Conservation (phyloP, 2,797 vertebrate species). For the Pseudochromis fuscus region DNA sequence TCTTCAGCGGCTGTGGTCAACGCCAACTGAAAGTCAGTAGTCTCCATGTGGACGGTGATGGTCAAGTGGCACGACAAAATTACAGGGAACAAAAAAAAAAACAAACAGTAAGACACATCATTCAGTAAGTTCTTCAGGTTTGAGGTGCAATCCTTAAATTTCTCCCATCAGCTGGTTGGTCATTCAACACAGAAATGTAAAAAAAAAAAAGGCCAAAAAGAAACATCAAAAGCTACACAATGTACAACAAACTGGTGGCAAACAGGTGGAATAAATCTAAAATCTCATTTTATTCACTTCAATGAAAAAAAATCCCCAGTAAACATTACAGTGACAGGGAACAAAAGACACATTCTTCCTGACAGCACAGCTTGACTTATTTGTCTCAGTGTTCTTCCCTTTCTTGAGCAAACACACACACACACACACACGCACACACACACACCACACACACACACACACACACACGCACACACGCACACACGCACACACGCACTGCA, state of each 20-base stretch:
- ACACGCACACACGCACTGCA: conserved; percentile 18
- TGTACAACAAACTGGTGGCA: not conserved
- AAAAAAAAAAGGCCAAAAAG: conserved; percentile 5
- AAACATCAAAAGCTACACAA: not conserved
- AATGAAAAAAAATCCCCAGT: conserved; percentile 2
- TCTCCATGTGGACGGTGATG: conserved; percentile 24
- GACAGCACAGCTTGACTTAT: conserved; percentile 1
- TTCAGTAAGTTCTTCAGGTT: not conserved
- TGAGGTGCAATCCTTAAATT: not conserved
- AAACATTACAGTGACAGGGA: conserved; percentile 35
- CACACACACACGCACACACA: not conserved
- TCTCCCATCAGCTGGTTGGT: not conserved
- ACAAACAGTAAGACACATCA: not conserved
- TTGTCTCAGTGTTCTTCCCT: conserved; percentile 25
- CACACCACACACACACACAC: not conserved
- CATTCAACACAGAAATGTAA: conserved; percentile 23
- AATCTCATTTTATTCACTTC: conserved; percentile 17
- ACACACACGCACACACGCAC: not conserved
- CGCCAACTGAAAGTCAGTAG: conserved; percentile 45
- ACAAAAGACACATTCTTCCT: conserved; percentile 4
- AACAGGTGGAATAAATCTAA: conserved; percentile 3
- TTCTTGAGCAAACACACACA: conserved; percentile 10
- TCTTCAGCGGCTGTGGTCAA: conserved; percentile 30
- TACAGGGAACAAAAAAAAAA: not conserved
- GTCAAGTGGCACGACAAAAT: conserved; percentile 22